Evolutionary conservation across 2,888 invertebrate genomes (phyloP), one percentile per base, ranked within the genome.

Genomic region (Heteropelma amictum): DNA sequence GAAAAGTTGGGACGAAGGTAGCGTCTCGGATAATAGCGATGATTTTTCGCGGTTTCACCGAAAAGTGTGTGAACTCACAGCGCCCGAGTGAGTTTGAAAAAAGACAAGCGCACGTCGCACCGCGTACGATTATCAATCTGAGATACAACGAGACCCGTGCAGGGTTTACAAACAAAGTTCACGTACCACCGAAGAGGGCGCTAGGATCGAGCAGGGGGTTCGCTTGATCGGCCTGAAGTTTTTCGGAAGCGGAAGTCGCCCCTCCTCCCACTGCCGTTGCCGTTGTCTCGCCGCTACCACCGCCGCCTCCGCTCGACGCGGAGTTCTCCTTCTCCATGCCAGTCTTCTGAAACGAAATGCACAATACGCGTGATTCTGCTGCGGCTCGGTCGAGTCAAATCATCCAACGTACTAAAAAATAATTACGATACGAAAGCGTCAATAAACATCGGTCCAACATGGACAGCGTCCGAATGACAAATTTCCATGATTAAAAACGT

Each of bases 301-400:
- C 88, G 76, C 89, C 89, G 82, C 88, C 88, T 85, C 87, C 88
- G 84, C 89, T 87, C 86, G 88, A 87, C 84, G 88, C 88, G 87
- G 88, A 88, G 88, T 94, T 95, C 93, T 94, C 94, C 92, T 95
- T 95, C 91, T 95, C 95, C 95, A 95, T 95, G 89, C 91, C 91
- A 86, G 86, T 86, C 85, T 84, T 85, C 86, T 86, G 83, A 76
- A 81, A 85, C 81, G 71, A 65, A 38, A 42, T 49, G 2, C 8
- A 17, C 35, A 30, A 33, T 58, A n/a, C n/a, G n/a, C n/a, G n/a
- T n/a, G n/a, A n/a, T n/a, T n/a, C n/a, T n/a, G n/a, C n/a, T n/a
- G n/a, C n/a, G n/a, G n/a, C n/a, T n/a, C n/a, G n/a, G n/a, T n/a
- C n/a, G n/a, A n/a, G n/a, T n/a, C n/a, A n/a, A n/a, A n/a, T n/a